These are phyloP conservation scores for Fragum sueziense DNA, from an alignment of 2,888 invertebrate genomes.

Conservation along the genomic window DNA sequence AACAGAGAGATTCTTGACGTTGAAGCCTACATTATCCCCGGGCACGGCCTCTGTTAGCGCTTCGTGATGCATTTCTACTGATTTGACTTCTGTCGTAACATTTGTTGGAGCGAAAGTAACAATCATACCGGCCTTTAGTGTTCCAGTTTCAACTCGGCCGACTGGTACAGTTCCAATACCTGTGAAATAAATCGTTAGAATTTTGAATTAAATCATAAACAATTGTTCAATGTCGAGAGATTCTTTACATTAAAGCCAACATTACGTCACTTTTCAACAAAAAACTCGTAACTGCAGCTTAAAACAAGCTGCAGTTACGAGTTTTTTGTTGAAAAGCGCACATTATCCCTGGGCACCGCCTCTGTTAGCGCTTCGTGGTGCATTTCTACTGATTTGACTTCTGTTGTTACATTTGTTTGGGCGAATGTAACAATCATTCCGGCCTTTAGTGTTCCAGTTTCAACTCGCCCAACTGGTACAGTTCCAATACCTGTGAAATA, in stretches of 20 bases:
- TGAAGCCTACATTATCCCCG: constrained; percentile 99
- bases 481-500: constrained; percentile 91
- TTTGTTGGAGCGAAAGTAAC: constrained; percentile 99
- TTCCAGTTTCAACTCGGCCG: constrained; percentile 99
- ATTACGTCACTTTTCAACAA: too few relatives aligned
- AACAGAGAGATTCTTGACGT: constrained; percentile 99
- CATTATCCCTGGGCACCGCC: constrained; percentile 97
- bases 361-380: constrained; percentile 99
- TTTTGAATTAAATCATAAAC: too few relatives aligned
- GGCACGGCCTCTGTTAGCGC: constrained; percentile 93
- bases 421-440: constrained; percentile 96
- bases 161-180: constrained; percentile 99
- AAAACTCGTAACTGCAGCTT: too few relatives aligned
- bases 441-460: constrained; percentile 91
- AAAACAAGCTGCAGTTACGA: too few relatives aligned
- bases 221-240: too few relatives aligned
- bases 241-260: too few relatives aligned
- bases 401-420: constrained; percentile 92
- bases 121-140: constrained; percentile 86
- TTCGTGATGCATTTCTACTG: constrained; percentile 99
- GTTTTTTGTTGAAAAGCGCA: constrained; percentile 99
- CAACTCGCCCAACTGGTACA: constrained; percentile 99
- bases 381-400: constrained; percentile 99
- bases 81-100: constrained; percentile 92
- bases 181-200: too few relatives aligned